Evolutionary conservation across 2,888 invertebrate genomes (phyloP).

Genomic region (Agriotes lineatus): DNA sequence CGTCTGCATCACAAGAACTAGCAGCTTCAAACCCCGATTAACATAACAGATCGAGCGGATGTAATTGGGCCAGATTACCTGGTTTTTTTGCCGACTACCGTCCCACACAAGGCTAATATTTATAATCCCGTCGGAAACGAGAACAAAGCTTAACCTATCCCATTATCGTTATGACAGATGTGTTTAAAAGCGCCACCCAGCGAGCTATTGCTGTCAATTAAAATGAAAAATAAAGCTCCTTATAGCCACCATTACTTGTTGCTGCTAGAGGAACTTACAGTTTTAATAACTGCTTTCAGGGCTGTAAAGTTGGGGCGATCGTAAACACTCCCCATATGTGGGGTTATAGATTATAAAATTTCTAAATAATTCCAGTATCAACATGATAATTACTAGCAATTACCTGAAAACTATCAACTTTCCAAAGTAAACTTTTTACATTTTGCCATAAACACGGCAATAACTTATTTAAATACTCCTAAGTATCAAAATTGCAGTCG

Average conservation of each 20-base stretch:
- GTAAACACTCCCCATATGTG: too few species aligned
- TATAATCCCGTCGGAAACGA: constrained; percentile 11
- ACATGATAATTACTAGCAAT: too few species aligned
- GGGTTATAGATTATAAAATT: too few species aligned
- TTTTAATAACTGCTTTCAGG: not conserved
- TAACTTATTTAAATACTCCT: too few species aligned
- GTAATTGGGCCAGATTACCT: constrained; percentile 11
- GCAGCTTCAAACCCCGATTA: not conserved
- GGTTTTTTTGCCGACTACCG: not conserved
- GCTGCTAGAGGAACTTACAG: not conserved
- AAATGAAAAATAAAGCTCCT: constrained; percentile 30
- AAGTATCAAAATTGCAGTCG: too few species aligned
- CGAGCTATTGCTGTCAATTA: constrained; percentile 30
- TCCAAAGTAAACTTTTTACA: too few species aligned
- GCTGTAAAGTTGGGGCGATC: too few species aligned
- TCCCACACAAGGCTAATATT: constrained; percentile 14
- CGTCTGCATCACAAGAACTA: not conserved
- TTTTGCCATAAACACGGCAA: too few species aligned
- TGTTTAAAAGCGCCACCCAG: constrained; percentile 22
- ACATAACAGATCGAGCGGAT: not conserved
- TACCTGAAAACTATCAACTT: too few species aligned
- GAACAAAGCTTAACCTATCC: constrained; percentile 16
- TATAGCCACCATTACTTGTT: constrained; percentile 20
- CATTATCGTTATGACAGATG: constrained; percentile 22
- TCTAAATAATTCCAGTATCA: too few species aligned